Evolutionary conservation across 2,888 invertebrate species (phyloP).

Genomic region (Dynastes maya): DNA sequence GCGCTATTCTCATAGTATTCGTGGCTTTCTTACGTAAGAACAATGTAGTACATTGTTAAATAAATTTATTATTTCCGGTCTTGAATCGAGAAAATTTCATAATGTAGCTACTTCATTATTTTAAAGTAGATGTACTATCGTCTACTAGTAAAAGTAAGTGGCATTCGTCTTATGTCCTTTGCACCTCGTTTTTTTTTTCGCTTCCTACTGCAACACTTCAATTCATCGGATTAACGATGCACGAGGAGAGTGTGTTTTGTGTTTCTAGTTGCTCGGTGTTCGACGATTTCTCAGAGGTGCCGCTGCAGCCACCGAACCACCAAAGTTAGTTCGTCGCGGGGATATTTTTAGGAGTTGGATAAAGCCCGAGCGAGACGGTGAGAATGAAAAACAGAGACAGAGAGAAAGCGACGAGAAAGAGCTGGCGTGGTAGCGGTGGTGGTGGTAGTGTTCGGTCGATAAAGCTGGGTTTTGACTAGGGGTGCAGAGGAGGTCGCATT

Average conservation of each 20-base stretch:
- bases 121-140: conserved; percentile 21
- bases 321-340: conserved; percentile 41
- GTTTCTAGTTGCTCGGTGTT: conserved; percentile 38
- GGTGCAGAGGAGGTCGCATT: conserved; percentile 65
- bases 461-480: conserved; percentile 63
- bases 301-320: conserved; percentile 41
- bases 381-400: conserved; percentile 26
- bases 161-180: conserved; percentile 20
- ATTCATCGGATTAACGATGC: conserved; percentile 36
- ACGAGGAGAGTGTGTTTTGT: conserved; percentile 32
- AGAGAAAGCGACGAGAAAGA: conserved; percentile 39
- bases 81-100: conserved; percentile 14
- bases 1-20: background rate
- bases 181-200: background rate
- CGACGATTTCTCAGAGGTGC: conserved; percentile 44
- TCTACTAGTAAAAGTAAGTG: conserved; percentile 14
- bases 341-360: conserved; percentile 39
- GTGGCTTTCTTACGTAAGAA: background rate
- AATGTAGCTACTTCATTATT: conserved; percentile 24
- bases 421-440: conserved; percentile 34
- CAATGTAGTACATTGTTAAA: background rate
- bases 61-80: background rate
- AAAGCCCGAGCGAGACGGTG: conserved; percentile 12
- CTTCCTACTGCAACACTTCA: conserved; percentile 29
- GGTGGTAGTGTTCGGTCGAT: conserved; percentile 61